phyloP scores from a whole-genome alignment of 2,797 vertebrate genomes.

The Toxotes lorentzi region DNA sequence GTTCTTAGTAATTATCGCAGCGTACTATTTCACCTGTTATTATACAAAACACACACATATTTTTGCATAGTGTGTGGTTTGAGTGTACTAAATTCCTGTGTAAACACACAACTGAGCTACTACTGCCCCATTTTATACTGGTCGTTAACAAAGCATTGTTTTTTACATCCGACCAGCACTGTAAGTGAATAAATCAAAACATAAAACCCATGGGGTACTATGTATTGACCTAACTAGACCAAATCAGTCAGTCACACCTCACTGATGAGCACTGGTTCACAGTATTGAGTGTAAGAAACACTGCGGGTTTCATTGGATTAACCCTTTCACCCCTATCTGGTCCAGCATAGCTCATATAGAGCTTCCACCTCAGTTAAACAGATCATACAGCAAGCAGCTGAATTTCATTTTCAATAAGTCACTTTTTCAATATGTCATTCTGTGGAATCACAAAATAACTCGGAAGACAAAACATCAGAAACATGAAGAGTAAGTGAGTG shows the following conservation, averaged over 20 bases:
- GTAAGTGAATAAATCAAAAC: conserved; percentile 4
- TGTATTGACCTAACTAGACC: conserved; percentile 5
- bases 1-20: too few relatives aligned
- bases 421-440: neutral
- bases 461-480: neutral
- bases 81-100: too few relatives aligned
- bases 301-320: conserved; percentile 5
- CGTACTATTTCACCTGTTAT: too few relatives aligned
- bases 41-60: too few relatives aligned
- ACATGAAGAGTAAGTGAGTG: neutral
- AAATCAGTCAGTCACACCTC: conserved; percentile 2
- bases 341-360: neutral
- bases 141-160: neutral
- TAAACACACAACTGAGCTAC: too few relatives aligned
- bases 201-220: neutral
- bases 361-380: neutral
- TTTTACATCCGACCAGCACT: neutral
- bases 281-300: conserved; percentile 13
- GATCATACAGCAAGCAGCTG: neutral
- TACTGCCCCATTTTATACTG: conserved; percentile 1
- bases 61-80: too few relatives aligned
- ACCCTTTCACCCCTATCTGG: conserved; percentile 3
- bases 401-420: conserved; percentile 2
- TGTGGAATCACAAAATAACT: conserved; percentile 16
- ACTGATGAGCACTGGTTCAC: neutral